Evolutionary conservation across 2,113 vertebrate species (phyloP).

Genomic region (Phyllopteryx taeniolatus): DNA sequence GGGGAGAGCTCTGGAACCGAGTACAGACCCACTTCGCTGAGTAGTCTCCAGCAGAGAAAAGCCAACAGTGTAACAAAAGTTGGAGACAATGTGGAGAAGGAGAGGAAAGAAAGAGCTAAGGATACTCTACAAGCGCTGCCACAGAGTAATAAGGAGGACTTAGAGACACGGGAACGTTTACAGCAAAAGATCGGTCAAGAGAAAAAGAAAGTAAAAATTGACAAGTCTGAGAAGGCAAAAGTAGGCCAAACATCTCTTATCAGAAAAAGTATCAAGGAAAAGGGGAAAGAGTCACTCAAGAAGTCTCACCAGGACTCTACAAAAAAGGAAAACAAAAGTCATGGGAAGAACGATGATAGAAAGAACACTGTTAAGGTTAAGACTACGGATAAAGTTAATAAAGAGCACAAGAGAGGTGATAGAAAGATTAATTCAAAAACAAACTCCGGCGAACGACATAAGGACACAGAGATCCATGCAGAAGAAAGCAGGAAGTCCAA

Average conservation of each 20-base stretch:
- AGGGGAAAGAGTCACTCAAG: constrained; percentile 42
- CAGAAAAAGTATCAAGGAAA: constrained; percentile 53
- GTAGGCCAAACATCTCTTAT: constrained; percentile 18
- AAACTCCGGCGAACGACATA: constrained; percentile 60
- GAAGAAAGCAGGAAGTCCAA: constrained; percentile 59
- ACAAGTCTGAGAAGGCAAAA: constrained; percentile 50
- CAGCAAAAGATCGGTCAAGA: constrained; percentile 13
- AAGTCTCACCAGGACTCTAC: constrained; percentile 68
- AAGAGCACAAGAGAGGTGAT: constrained; percentile 60
- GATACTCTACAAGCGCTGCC: constrained; percentile 54
- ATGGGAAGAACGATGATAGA: constrained; percentile 56
- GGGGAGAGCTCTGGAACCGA: constrained; percentile 75
- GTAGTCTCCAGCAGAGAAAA: constrained; percentile 60
- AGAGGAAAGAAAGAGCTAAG: constrained; percentile 39
- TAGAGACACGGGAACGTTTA: constrained; percentile 18
- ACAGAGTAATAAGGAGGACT: constrained; percentile 52
- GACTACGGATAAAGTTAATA: constrained; percentile 53
- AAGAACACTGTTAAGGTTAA: constrained; percentile 58
- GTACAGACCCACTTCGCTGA: constrained; percentile 56
- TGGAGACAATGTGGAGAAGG: constrained; percentile 14
- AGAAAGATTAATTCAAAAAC: constrained; percentile 60
- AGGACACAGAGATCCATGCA: constrained; percentile 20
- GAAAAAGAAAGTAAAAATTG: constrained; percentile 64
- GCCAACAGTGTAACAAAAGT: constrained; percentile 9
- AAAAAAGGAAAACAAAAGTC: constrained; percentile 69